Base-by-base conservation (phyloP, 2,113 vertebrate species). In the Anguilla japonica region DNA sequence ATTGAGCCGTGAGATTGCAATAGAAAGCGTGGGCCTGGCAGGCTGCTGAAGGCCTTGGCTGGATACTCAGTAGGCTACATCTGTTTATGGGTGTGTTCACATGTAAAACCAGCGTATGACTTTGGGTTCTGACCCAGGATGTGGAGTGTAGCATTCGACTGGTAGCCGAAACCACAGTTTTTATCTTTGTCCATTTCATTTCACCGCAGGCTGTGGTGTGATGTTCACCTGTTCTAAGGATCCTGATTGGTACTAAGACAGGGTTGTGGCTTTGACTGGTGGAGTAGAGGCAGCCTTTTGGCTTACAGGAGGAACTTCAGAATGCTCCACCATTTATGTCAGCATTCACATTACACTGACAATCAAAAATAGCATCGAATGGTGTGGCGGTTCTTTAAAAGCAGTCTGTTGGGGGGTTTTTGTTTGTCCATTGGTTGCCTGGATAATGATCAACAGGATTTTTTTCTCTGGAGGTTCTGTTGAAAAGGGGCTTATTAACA, bases 31-130 rank as follows among this genome's bases (percentile, higher is more conserved):
- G 26, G 71, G 34, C 34, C 26, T 75, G 71, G 71, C 71, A 13
- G 22, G n/a, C n/a, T 34, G 26, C 71, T 11, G n/a, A 71, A 75
- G 26, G 71, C 34, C 71, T 34, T 8, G 22, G 67, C 26, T 75
- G 11, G 20, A 67, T 34, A 34, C n/a, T 2, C 71, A 34, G n/a
- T 75, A 13, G 71, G 26, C 71, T 75, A 34, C 71, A 75, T 75
- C 71, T 29, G 71, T 75, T 75, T 75, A 14, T 75, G n/a, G 71
- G 71, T 75, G n/a, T 75, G n/a, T 34, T n/a, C 71, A 75, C 71
- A 75, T 71, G 26, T 75, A 75, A 34, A 75, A 34, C 26, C 13
- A n/a, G 71, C 13, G 16, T 34, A n/a, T 34, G 71, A n/a, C 71
- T 75, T 75, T 34, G n/a, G 71, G 34, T 75, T 34, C 71, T 75